Conservation (phyloP, 2,113 vertebrate genomes). For the Tautogolabrus adspersus region DNA sequence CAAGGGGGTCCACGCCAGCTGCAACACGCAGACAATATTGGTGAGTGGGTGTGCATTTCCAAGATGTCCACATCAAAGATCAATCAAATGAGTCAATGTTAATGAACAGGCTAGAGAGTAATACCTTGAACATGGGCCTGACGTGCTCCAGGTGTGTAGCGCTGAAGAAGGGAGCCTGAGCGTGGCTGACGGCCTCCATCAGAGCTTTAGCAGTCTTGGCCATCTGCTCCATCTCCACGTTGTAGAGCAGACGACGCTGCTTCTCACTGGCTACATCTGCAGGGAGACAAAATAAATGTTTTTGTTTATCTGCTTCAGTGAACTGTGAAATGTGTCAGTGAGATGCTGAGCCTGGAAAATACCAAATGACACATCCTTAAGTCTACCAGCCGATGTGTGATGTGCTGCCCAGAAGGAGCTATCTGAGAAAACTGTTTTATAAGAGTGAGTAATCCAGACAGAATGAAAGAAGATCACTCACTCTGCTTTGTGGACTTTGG, state of each 20-base stretch:
- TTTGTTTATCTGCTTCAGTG: neutral
- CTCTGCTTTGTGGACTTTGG: slow-evolving; percentile 94
- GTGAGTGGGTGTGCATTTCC: neutral
- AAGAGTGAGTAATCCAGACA: neutral
- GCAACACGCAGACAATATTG: slow-evolving; percentile 23
- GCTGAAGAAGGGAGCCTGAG: slow-evolving; percentile 95
- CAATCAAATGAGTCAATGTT: too few relatives aligned
- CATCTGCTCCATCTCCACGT: slow-evolving; percentile 99
- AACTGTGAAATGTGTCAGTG: neutral
- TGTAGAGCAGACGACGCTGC: slow-evolving; percentile 94
- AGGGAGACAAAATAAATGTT: neutral
- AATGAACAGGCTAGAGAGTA: neutral
- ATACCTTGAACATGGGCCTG: slow-evolving; percentile 96
- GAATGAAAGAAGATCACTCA: slow-evolving; percentile 78
- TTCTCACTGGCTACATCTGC: slow-evolving; percentile 93
- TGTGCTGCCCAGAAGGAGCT: neutral
- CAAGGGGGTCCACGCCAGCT: slow-evolving; percentile 96
- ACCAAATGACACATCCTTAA: neutral
- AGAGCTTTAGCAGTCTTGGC: slow-evolving; percentile 97
- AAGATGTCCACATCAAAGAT: neutral
- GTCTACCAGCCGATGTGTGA: neutral
- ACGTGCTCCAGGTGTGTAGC: slow-evolving; percentile 97
- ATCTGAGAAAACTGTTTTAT: neutral
- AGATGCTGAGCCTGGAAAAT: neutral
- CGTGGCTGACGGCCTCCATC: slow-evolving; percentile 98